These are phyloP conservation scores for Allygus modestus DNA, from an alignment of 2,888 invertebrate species.

Conservation along the genomic window DNA sequence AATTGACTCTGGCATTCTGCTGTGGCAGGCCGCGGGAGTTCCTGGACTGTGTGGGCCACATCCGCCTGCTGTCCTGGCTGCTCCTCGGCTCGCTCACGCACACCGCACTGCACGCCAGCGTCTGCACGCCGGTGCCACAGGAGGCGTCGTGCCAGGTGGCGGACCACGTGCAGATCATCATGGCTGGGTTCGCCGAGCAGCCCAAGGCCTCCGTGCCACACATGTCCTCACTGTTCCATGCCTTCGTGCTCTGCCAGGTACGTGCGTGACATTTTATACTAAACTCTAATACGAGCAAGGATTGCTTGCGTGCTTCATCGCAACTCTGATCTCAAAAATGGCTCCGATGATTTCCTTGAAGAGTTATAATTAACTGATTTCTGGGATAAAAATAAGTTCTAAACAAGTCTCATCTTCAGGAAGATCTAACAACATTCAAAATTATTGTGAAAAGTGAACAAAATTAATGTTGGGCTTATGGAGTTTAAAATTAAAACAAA, in stretches of 20 bases:
- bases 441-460: slow-evolving; percentile 10
- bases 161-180: slow-evolving; percentile 97
- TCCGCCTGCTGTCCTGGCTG: slow-evolving; percentile 96
- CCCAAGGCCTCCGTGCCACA: slow-evolving; percentile 94
- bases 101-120: slow-evolving; percentile 80
- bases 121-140: slow-evolving; percentile 92
- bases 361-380: no score
- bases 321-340: no score
- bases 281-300: no score
- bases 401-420: no score
- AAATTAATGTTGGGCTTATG: no score
- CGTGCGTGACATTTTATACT: slow-evolving; percentile 62
- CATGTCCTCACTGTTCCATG: slow-evolving; percentile 97
- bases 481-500: no score
- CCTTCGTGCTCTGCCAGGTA: slow-evolving; percentile 97
- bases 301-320: no score
- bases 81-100: slow-evolving; percentile 96
- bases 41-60: slow-evolving; percentile 96
- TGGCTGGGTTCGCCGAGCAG: slow-evolving; percentile 98
- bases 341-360: no score
- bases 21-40: slow-evolving; percentile 90
- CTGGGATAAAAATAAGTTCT: no score
- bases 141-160: slow-evolving; percentile 98
- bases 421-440: no score
- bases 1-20: no score